Evolutionary conservation across 2,888 invertebrate genomes (phyloP).

Genomic region (Epirrhoe tristata): DNA sequence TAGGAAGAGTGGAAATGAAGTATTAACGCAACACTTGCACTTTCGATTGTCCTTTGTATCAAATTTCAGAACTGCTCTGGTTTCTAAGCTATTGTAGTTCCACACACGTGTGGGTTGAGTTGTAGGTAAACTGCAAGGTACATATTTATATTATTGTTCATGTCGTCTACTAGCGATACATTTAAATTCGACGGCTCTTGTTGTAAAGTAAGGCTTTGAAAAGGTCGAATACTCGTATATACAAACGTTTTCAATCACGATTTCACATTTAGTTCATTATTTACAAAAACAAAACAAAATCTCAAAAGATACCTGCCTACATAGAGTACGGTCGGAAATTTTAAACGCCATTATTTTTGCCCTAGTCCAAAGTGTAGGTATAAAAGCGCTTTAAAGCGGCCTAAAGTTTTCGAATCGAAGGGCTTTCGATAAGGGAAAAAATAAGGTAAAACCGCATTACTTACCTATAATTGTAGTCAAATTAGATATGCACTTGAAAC

Average conservation of each 20-base stretch:
- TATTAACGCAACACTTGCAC: slow-evolving; percentile 85
- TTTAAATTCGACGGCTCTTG: neutral
- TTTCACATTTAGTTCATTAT: too few species aligned
- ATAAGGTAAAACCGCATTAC: slow-evolving; percentile 28
- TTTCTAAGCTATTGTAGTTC: slow-evolving; percentile 56
- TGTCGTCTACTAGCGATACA: slow-evolving; percentile 3
- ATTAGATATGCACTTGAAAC: slow-evolving; percentile 24
- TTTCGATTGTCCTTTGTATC: slow-evolving; percentile 73
- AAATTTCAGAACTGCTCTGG: slow-evolving; percentile 60
- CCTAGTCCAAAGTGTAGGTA: neutral
- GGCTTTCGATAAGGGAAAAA: neutral
- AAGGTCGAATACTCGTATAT: neutral
- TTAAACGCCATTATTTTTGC: neutral
- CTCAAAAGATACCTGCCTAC: too few species aligned
- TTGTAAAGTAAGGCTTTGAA: neutral
- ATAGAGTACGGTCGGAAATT: too few species aligned
- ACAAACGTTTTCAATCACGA: too few species aligned
- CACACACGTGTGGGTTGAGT: slow-evolving; percentile 48
- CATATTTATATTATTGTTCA: neutral
- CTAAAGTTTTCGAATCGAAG: neutral
- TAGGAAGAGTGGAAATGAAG: slow-evolving; percentile 77
- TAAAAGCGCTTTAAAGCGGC: neutral
- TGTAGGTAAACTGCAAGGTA: slow-evolving; percentile 17
- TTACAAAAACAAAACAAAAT: too few species aligned
- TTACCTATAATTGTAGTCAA: slow-evolving; percentile 26